Conservation (phyloP, 2,113 vertebrate genomes). For the Poeciliopsis retropinna region DNA sequence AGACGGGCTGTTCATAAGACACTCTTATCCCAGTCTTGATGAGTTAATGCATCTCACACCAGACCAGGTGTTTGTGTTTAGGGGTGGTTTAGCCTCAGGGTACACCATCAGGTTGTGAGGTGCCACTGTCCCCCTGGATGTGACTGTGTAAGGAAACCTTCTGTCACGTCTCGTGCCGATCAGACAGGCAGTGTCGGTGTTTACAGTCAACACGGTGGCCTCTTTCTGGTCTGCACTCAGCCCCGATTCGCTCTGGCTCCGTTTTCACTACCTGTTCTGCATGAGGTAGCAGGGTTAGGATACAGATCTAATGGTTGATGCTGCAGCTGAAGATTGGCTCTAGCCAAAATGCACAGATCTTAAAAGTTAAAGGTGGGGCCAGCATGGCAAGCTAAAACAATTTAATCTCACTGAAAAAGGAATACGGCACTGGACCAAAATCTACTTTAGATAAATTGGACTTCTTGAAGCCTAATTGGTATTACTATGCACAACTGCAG, state of each 20-base stretch:
- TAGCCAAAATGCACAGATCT: background rate
- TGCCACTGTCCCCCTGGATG: conserved; percentile 15
- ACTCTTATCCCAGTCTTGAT: conserved; percentile 19
- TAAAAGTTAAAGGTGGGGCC: background rate
- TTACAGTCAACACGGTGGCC: conserved; percentile 80
- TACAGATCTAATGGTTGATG: background rate
- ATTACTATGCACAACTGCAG: too few relatives aligned
- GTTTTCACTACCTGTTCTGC: conserved; percentile 44
- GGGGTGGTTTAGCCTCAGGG: conserved; percentile 51
- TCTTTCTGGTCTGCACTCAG: conserved; percentile 54
- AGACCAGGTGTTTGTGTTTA: conserved; percentile 59
- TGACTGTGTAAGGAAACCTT: conserved; percentile 46
- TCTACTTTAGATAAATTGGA: background rate
- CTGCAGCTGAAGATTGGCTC: background rate
- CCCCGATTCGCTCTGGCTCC: conserved; percentile 23
- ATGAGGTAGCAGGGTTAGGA: background rate
- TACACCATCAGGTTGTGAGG: conserved; percentile 45
- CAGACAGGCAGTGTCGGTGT: conserved; percentile 68
- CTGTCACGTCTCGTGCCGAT: conserved; percentile 43
- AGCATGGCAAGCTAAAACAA: background rate
- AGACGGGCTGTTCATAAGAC: conserved; percentile 6
- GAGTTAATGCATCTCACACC: conserved; percentile 31
- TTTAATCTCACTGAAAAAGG: background rate
- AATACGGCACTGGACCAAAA: background rate
- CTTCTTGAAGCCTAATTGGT: background rate